phyloP scores from a whole-genome alignment of 2,888 invertebrate genomes.

The Scaeva pyrastri region DNA sequence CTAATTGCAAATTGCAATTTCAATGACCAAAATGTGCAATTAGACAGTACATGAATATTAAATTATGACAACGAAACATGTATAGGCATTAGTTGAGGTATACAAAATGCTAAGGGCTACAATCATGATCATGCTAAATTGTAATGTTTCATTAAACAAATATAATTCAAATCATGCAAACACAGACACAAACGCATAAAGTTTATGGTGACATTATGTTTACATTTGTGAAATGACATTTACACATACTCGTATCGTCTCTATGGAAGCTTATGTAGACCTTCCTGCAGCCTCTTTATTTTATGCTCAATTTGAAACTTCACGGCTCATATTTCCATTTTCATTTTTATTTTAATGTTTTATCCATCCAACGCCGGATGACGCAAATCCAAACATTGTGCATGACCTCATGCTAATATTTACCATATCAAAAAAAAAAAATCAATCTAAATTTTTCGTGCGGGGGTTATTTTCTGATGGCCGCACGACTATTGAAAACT shows the following conservation, averaged over 20 bases:
- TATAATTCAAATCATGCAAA: constrained; percentile 52
- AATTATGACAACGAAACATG: constrained; percentile 53
- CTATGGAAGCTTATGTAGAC: not conserved
- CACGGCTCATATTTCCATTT: not conserved
- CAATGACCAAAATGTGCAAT: constrained; percentile 53
- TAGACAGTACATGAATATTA: constrained; percentile 64
- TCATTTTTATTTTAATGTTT: not conserved
- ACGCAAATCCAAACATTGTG: constrained; percentile 29
- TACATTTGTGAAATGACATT: not conserved
- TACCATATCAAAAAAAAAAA: not conserved
- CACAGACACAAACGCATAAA: constrained; percentile 20
- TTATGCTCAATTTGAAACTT: no score
- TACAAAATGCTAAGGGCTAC: not conserved
- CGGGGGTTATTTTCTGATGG: constrained; percentile 29
- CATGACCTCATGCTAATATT: constrained; percentile 60
- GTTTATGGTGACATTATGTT: constrained; percentile 7
- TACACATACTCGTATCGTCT: not conserved
- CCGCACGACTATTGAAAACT: constrained; percentile 41
- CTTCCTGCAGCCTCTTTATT: no score
- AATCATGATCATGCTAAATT: constrained; percentile 66
- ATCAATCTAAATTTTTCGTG: not conserved
- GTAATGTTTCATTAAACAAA: constrained; percentile 50
- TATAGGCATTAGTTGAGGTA: no score
- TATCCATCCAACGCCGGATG: not conserved
- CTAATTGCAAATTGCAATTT: constrained; percentile 74